phyloP scores from a whole-genome alignment of 2,888 invertebrate genomes.

The Drymonia ruficornis region DNA sequence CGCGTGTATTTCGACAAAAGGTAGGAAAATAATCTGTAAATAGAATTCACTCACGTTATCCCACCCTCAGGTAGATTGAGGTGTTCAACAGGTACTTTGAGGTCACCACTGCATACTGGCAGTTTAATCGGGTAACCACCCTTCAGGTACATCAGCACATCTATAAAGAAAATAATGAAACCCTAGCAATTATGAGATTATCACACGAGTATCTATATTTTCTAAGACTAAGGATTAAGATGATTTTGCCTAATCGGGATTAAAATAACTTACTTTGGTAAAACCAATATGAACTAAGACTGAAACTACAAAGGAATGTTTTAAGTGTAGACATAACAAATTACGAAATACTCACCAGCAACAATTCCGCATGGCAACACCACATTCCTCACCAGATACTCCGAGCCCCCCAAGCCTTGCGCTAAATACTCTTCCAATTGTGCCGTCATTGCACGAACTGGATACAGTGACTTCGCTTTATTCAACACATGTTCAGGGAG shows the following conservation, averaged over 20 bases:
- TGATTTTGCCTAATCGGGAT: too few species aligned
- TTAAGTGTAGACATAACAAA: too few species aligned
- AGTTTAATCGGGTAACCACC: constrained; percentile 58
- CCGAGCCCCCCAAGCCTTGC: constrained; percentile 82
- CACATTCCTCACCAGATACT: constrained; percentile 82
- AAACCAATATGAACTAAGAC: too few species aligned
- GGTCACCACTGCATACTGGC: constrained; percentile 30
- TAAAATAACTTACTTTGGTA: too few species aligned
- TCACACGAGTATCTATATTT: too few species aligned
- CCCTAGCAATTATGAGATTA: too few species aligned
- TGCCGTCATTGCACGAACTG: constrained; percentile 56
- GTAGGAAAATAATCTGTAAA: too few species aligned
- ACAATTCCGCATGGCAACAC: constrained; percentile 81
- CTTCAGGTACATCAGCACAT: constrained; percentile 63
- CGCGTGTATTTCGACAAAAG: too few species aligned
- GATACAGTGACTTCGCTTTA: constrained; percentile 59
- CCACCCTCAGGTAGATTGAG: constrained; percentile 56
- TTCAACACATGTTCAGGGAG: constrained; percentile 68
- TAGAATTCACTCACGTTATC: constrained; percentile 65
- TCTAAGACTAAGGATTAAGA: too few species aligned
- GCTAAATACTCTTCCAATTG: constrained; percentile 78
- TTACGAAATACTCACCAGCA: constrained; percentile 70
- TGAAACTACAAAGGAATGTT: too few species aligned
- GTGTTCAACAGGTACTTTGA: constrained; percentile 64
- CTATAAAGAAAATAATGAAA: constrained; percentile 45